A percentile compares a stretch with the other conserved stretches of the same genome.
Evolutionary conservation across 2,888 invertebrate species (phyloP).

Genomic region (Carcina quercana): DNA sequence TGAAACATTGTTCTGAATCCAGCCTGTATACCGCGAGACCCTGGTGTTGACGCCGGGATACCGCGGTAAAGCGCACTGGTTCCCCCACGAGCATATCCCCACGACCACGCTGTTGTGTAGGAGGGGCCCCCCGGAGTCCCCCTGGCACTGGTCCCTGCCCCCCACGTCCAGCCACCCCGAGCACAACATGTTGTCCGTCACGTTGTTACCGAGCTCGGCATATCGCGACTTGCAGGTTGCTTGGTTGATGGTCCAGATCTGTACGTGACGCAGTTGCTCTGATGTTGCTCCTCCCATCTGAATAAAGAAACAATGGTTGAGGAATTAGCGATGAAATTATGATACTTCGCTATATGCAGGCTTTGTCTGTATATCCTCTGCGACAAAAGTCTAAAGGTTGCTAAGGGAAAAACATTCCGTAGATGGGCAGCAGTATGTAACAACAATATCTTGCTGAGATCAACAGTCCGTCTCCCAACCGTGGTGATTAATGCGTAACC

Average conservation of each 20-base stretch:
- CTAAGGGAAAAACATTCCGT: no score
- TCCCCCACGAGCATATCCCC: slow-evolving; percentile 35
- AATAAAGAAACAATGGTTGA: no score
- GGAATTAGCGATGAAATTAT: no score
- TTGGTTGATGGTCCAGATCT: slow-evolving; percentile 32
- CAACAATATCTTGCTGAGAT: no score
- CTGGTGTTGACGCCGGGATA: slow-evolving; percentile 36
- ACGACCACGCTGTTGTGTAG: slow-evolving; percentile 30
- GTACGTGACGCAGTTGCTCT: slow-evolving; percentile 35
- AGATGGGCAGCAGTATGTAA: no score
- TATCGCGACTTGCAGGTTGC: slow-evolving; percentile 28
- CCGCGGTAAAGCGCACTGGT: slow-evolving; percentile 23
- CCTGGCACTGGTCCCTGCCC: slow-evolving; percentile 37
- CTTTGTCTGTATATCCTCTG: no score
- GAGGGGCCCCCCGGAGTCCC: slow-evolving; percentile 42
- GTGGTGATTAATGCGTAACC: no score
- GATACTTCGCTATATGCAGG: no score
- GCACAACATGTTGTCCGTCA: slow-evolving; percentile 43
- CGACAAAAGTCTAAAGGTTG: no score
- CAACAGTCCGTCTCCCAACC: no score
- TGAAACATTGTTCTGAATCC: slow-evolving; percentile 33
- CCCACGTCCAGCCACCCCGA: slow-evolving; percentile 33
- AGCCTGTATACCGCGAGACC: slow-evolving; percentile 27
- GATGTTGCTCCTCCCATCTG: slow-evolving; percentile 27
- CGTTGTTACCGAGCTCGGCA: slow-evolving; percentile 13